Evolutionary conservation across 2,888 invertebrate species (phyloP), one percentile per base, ranked within the genome.

Genomic region (Caradrina clavipalpis): DNA sequence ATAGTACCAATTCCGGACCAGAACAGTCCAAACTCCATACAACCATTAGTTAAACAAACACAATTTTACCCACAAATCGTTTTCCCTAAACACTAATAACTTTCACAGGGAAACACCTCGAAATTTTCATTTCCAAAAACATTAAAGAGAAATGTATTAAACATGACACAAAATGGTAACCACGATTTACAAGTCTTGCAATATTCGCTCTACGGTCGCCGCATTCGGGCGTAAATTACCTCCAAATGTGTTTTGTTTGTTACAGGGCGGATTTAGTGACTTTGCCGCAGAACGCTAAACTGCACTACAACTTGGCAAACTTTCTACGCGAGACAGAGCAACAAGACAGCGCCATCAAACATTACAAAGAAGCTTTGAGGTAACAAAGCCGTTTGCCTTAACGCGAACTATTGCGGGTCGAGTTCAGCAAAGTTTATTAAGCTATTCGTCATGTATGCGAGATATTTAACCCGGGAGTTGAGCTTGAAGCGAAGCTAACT

Each of bases 301-400:
- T 98, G 97, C 98, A 98, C 96, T 98, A 98, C 96, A 98, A 98
- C 96, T 98, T 97, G 89, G 98, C 97, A 69, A 98, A 98, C 97
- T 97, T 97, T 91, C 97, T 98, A 76, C 97, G 98, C 83, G 98
- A 98, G 93, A 97, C 97, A 26, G 97, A 97, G 62, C 96, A 97
- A 87, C 97, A 97, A 79, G 97, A 97, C 86, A 95, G 96, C 82
- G 98, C 98, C 69, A 97, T 97, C 89, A 95, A 97, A 86, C 98
- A 98, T 95, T 98, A 98, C 96, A 97, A 97, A 92, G 97, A 97
- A 92, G 98, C 98, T 77, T 95, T 98, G 84, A 97, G 97, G 98
- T 98, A 96, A 96, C 82, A 84, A 87, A 87, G 80, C 81, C 83
- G 84, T 76, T 86, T 81, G 81, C 81, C 73, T 86, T 83, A 73